Evolutionary conservation across 2,888 invertebrate genomes (phyloP), one percentile per base, ranked within the genome.

Genomic region (Nebria brevicollis): DNA sequence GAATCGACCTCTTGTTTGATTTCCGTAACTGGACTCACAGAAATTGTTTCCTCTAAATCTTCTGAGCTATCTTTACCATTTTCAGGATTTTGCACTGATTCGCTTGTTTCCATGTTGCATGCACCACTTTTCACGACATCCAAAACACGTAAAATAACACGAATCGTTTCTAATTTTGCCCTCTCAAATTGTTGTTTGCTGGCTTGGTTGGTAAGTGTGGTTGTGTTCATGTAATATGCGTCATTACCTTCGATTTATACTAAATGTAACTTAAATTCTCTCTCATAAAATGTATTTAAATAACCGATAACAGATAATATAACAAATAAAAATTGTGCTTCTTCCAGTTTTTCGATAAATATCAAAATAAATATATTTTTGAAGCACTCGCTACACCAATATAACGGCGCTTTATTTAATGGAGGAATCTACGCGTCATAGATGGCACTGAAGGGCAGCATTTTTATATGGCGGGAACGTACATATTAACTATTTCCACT

Each of bases 171-270:
- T 70, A 70, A 70, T 70, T 70, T 34, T 70, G 34, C 65, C 34
- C 65, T 73, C 73, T 74, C 73, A 75, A 74, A 79, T 70, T 75
- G 70, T 79, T 76, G 76, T 81, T 79, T 76, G 76, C 72, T 72
- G 77, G 81, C 81, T 81, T 81, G 81, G 73, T 81, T 81, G 77
- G 72, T 81, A 81, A 81, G 81, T 81, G 81, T 81, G 81, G 76
- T 77, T 80, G 83, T 83, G 83, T 83, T 84, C 84, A 84, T 83
- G 82, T 85, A 85, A 84, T 84, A 82, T 85, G 84, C 85, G 85
- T 85, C 85, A 85, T 83, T 83, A 66, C 83, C 54, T 81, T 54
- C 72, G 66, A 68, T 43, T 42, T 66, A 73, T 43, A 43, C 43
- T 20, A 65, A 75, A 79, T 70, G 42, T 20, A 74, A 79, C 73